phyloP scores from a whole-genome alignment of 2,113 vertebrate genomes.

The Labrus mixtus region DNA sequence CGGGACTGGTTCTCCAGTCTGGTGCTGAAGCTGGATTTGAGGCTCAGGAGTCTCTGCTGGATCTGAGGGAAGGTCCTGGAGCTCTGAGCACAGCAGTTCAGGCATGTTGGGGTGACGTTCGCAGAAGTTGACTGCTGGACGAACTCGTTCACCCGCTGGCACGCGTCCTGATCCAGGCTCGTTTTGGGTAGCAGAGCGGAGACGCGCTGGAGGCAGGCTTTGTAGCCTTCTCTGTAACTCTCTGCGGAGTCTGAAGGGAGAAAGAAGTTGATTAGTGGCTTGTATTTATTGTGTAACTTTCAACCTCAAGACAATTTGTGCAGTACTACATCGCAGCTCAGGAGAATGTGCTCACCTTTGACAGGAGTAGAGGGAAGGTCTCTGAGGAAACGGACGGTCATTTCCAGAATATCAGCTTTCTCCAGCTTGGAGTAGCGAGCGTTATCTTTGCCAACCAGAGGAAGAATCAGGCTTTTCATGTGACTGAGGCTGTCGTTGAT shows the following conservation, averaged over 20 bases:
- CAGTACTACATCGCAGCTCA: neutral
- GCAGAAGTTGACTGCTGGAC: constrained; percentile 75
- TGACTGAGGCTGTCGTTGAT: constrained; percentile 90
- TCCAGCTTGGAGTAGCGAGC: constrained; percentile 90
- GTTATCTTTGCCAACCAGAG: constrained; percentile 89
- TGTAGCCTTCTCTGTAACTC: constrained; percentile 88
- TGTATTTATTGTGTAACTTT: neutral
- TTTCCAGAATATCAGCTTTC: constrained; percentile 93
- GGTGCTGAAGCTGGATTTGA: constrained; percentile 71
- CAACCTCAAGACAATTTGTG: neutral
- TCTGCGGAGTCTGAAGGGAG: constrained; percentile 75
- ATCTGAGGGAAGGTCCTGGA: constrained; percentile 69
- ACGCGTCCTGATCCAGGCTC: constrained; percentile 77
- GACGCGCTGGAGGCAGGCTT: constrained; percentile 87
- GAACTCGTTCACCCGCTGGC: constrained; percentile 81
- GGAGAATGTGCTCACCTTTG: constrained; percentile 78
- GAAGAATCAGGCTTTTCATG: constrained; percentile 88
- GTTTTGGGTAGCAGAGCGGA: constrained; percentile 82
- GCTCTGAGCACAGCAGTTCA: constrained; percentile 74
- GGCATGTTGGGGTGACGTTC: constrained; percentile 56
- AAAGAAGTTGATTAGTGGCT: constrained; percentile 30
- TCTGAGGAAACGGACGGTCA: constrained; percentile 91
- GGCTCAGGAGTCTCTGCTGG: constrained; percentile 71
- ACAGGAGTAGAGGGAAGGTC: constrained; percentile 78
- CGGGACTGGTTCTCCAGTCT: constrained; percentile 49